Base-by-base conservation (phyloP, 2,888 invertebrate species). In the Hedya salicella region DNA sequence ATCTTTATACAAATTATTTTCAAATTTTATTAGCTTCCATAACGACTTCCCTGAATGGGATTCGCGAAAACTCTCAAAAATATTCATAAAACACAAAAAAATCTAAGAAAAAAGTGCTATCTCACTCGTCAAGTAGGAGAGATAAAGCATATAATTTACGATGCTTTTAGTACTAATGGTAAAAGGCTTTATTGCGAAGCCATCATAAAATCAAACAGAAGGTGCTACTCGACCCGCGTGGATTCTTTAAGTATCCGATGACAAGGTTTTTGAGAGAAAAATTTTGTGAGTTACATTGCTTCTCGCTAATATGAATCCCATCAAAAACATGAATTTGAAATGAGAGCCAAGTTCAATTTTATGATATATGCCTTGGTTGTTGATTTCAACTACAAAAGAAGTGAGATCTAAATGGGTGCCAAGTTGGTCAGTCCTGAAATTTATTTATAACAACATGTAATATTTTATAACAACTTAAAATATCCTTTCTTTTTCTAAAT, bases 81-180 rank as follows among this genome's bases (percentile, higher is more conserved):
- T 62, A 62, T 62, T 52, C 59, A 65, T 59, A 65, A 65, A 59
- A 52, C 17, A 19, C 25, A 44, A 46, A 62, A 62, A n/a, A 36
- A 52, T n/a, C 17, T 30, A 25, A 14, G 11, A 59, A 65, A 57
- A 57, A 53, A 46, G 19, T 39, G 60, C 53, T 48, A 66, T 66
- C 62, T 52, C 52, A 19, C 52, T 64, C 71, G 70, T 69, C 66
- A 78, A 71, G 70, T 69, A 65, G 77, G 73, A 78, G 72, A 82
- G 81, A 85, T 85, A 85, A 83, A 79, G 75, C 76, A 73, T 77
- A 78, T 85, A 85, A 85, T 84, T 85, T 85, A 85, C 80, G 85
- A 83, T 75, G 78, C 84, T 83, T 79, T 84, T 78, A 81, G 80
- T 81, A 78, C 81, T 85, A 84, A 85, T 85, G 82, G 85, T 73